phyloP scores from a whole-genome alignment of 2,888 invertebrate species.

The Spodoptera picta region DNA sequence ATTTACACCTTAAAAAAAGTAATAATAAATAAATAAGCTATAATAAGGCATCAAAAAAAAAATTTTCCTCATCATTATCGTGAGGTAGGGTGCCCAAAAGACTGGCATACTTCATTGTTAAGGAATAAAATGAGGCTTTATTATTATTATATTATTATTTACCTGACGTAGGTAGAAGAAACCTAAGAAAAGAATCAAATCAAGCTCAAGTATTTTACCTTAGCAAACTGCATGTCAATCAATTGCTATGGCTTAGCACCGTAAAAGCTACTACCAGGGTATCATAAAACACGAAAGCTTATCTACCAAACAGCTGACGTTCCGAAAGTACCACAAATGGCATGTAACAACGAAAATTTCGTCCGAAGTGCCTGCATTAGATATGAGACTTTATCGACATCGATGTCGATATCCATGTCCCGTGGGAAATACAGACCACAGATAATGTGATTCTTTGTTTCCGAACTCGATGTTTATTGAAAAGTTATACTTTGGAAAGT shows the following conservation, averaged over 20 bases:
- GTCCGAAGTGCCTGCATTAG: constrained; percentile 36
- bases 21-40: no score
- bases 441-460: constrained; percentile 36
- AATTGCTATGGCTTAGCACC: constrained; percentile 1
- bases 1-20: no score
- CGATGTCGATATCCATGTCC: constrained; percentile 31
- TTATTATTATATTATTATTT: no score
- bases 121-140: no score
- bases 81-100: no score
- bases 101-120: no score
- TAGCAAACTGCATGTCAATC: constrained; percentile 25
- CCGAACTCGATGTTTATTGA: constrained; percentile 31
- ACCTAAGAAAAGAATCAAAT: no score
- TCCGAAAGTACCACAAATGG: constrained; percentile 31
- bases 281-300: constrained; percentile 50
- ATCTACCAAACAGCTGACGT: constrained; percentile 43
- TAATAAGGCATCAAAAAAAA: no score
- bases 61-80: no score
- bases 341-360: constrained; percentile 37
- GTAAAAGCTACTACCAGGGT: constrained; percentile 43
- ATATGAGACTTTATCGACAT: constrained; percentile 39
- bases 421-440: constrained; percentile 40
- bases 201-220: neutral
- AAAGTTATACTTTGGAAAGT: constrained; percentile 15
- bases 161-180: no score